phyloP scores from a whole-genome alignment of 2,113 vertebrate species.

The Callorhinus ursinus region DNA sequence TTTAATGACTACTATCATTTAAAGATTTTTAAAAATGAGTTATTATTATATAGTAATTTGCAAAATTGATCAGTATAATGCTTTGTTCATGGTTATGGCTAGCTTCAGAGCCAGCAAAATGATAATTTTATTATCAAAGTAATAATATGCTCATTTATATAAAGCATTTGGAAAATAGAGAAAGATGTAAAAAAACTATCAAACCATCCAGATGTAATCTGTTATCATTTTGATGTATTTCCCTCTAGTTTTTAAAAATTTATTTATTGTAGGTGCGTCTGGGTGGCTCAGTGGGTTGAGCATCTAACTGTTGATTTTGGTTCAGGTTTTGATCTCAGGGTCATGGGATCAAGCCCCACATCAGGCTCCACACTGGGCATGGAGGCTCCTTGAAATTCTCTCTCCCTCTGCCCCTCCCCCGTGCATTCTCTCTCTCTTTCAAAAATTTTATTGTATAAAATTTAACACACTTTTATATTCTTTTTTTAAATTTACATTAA shows the following conservation, averaged over 20 bases:
- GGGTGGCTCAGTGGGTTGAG: background rate
- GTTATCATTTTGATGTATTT: slow-evolving; percentile 45
- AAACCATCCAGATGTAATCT: background rate
- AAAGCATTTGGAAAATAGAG: slow-evolving; percentile 16
- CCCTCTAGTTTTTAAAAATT: background rate
- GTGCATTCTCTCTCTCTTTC: background rate
- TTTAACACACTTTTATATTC: background rate
- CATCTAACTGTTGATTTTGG: background rate
- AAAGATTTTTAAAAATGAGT: slow-evolving; percentile 8
- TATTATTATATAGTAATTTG: background rate
- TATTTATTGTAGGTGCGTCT: background rate
- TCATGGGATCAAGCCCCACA: background rate
- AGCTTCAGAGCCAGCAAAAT: background rate
- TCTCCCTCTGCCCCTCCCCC: background rate
- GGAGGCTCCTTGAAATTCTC: background rate
- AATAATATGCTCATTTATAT: background rate
- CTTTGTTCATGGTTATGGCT: background rate
- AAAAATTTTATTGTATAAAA: background rate
- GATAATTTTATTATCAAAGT: background rate
- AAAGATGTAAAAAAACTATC: background rate
- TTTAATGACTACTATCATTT: slow-evolving; percentile 37
- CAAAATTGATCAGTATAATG: background rate
- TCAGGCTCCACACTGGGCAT: background rate
- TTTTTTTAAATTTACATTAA: slow-evolving; percentile 2
- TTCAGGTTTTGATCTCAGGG: background rate